phyloP scores from a whole-genome alignment of 2,113 vertebrate genomes.

The Sebastes schlegelii region DNA sequence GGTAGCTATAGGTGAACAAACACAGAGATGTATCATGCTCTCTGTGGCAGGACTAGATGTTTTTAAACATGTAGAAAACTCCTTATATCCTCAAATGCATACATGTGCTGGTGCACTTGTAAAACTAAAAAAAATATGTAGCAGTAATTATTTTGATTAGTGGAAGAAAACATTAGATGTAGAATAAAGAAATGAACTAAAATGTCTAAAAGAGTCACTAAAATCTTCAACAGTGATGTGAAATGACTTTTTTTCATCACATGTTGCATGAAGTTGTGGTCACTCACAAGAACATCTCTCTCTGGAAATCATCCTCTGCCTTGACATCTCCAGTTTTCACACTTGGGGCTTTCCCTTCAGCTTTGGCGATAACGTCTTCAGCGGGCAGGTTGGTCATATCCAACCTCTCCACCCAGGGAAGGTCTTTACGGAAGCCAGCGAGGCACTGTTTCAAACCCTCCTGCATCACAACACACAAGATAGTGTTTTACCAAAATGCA shows the following conservation, averaged over 20 bases:
- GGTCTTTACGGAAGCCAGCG: conserved; percentile 86
- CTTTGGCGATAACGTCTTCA: conserved; percentile 67
- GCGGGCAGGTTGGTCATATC: conserved; percentile 87
- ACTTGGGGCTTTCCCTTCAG: conserved; percentile 51
- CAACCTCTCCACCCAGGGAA: conserved; percentile 93
- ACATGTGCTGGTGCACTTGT: not conserved
- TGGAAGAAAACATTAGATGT: not conserved
- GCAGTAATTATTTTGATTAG: too few species aligned
- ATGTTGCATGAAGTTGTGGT: too few species aligned
- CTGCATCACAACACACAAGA: conserved; percentile 73
- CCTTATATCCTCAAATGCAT: not conserved
- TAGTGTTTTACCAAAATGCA: not conserved
- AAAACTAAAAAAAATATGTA: not conserved
- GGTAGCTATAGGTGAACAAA: conserved; percentile 84
- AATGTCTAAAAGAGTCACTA: not conserved
- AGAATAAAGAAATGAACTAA: not conserved
- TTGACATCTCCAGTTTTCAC: conserved; percentile 67
- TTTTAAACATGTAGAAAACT: not conserved
- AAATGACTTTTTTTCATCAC: not conserved
- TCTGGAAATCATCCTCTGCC: conserved; percentile 94
- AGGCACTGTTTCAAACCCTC: conserved; percentile 89
- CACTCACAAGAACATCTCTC: conserved; percentile 97
- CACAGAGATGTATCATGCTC: not conserved
- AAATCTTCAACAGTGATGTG: not conserved
- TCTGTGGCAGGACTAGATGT: not conserved